These are phyloP conservation scores for Gephyroberyx darwinii DNA, from an alignment of 2,797 vertebrate species.

Conservation along the genomic window DNA sequence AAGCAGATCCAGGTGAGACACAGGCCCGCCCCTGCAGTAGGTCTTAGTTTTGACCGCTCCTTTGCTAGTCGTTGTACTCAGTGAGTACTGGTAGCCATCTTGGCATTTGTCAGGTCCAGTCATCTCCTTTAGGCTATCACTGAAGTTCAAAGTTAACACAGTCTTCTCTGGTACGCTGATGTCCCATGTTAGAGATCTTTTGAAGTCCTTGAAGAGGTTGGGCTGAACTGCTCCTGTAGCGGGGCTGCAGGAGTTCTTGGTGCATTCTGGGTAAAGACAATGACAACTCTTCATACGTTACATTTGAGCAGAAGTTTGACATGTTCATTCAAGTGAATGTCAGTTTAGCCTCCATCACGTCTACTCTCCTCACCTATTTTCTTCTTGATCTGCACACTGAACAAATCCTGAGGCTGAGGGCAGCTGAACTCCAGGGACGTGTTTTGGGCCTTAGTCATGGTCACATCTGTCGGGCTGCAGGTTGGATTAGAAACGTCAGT, in stretches of 20 bases:
- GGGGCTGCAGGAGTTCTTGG: constrained; percentile 73
- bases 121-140: constrained; percentile 48
- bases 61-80: constrained; percentile 46
- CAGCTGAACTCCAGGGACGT: constrained; percentile 74
- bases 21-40: constrained; percentile 59
- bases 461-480: constrained; percentile 51
- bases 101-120: constrained; percentile 42
- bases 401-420: constrained; percentile 69
- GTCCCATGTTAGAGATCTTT: constrained; percentile 84
- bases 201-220: constrained; percentile 78
- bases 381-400: constrained; percentile 63
- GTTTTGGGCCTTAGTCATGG: constrained; percentile 28
- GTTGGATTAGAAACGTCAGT: constrained; percentile 17
- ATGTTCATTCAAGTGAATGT: neutral
- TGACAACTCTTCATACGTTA: no score
- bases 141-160: constrained; percentile 83
- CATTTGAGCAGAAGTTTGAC: neutral
- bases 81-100: constrained; percentile 47
- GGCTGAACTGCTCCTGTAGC: constrained; percentile 79
- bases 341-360: neutral
- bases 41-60: constrained; percentile 27
- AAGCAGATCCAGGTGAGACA: constrained; percentile 45
- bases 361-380: constrained; percentile 66
- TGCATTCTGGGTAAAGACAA: constrained; percentile 69
- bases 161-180: constrained; percentile 69